These are phyloP conservation scores for Hydrotaea diabolus DNA, from an alignment of 2,888 invertebrate genomes.

Conservation along the genomic window DNA sequence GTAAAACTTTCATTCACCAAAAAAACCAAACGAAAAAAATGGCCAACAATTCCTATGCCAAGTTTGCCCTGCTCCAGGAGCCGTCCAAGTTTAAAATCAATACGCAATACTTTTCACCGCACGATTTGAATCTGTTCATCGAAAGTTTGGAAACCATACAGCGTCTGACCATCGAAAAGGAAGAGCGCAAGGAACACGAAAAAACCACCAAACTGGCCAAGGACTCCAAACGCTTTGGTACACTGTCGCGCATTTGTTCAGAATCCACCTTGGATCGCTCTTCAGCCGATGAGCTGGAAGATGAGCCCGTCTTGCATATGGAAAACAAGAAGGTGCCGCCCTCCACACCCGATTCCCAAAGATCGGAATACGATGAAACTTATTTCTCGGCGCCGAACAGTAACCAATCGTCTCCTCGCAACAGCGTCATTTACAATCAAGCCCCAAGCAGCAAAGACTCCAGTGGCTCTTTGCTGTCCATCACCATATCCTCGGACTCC, in stretches of 20 bases:
- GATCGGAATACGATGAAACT: slow-evolving; percentile 59
- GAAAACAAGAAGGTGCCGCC: slow-evolving; percentile 34
- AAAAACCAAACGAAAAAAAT: slow-evolving; percentile 42
- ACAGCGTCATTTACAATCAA: slow-evolving; percentile 29
- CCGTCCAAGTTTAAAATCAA: slow-evolving; percentile 58
- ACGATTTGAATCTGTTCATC: slow-evolving; percentile 72
- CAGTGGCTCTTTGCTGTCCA: slow-evolving; percentile 3
- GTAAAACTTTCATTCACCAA: slow-evolving; percentile 13
- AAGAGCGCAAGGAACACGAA: slow-evolving; percentile 33
- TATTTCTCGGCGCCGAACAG: slow-evolving; percentile 64
- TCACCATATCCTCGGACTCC: slow-evolving; percentile 59
- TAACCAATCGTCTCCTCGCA: slow-evolving; percentile 50
- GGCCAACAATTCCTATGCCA: slow-evolving; percentile 39
- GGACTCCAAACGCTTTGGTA: neutral
- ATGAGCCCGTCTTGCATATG: slow-evolving; percentile 57
- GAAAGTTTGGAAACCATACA: slow-evolving; percentile 74
- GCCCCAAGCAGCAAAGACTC: slow-evolving; percentile 24
- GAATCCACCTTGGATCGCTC: neutral
- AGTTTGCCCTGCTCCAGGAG: slow-evolving; percentile 31
- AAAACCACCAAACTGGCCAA: neutral
- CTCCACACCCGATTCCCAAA: neutral
- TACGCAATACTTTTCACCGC: slow-evolving; percentile 59
- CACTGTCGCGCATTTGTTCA: slow-evolving; percentile 21
- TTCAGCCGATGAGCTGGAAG: slow-evolving; percentile 45
- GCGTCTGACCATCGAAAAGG: slow-evolving; percentile 68